These are phyloP conservation scores for Antheraea pernyi DNA, from an alignment of 1,140 invertebrate genomes.

Conservation along the genomic window DNA sequence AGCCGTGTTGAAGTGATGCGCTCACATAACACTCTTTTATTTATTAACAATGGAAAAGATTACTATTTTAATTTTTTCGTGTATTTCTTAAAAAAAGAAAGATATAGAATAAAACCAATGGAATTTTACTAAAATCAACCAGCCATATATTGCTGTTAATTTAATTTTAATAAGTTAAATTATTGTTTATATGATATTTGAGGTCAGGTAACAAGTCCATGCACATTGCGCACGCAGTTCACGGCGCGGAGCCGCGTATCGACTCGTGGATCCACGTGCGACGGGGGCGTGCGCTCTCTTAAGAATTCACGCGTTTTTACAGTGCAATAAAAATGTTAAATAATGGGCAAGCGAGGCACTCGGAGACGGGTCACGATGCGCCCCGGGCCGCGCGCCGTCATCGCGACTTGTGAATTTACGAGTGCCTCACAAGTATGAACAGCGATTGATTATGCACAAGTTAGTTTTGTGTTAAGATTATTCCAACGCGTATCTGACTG, in stretches of 20 bases:
- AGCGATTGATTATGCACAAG: conserved; percentile 33
- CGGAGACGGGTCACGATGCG: conserved; percentile 66
- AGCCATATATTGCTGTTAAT: too few species aligned
- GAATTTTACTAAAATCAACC: too few species aligned
- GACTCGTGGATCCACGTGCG: conserved; percentile 67
- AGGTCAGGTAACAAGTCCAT: background rate
- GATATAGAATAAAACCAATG: too few species aligned
- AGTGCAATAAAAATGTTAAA: conserved; percentile 72
- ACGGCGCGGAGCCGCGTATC: conserved; percentile 61
- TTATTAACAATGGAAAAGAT: too few species aligned
- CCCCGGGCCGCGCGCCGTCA: conserved; percentile 54
- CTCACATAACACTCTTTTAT: too few species aligned
- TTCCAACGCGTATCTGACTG: background rate
- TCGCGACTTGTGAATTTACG: conserved; percentile 67
- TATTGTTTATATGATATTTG: too few species aligned
- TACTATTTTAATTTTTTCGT: too few species aligned
- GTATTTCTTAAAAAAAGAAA: too few species aligned
- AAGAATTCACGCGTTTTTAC: conserved; percentile 72
- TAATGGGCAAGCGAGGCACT: conserved; percentile 55
- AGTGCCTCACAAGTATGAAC: conserved; percentile 44
- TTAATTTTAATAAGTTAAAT: too few species aligned
- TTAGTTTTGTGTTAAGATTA: conserved; percentile 48
- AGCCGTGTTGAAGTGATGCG: too few species aligned
- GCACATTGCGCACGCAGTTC: conserved; percentile 31
- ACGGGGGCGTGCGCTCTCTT: conserved; percentile 50